phyloP scores from a whole-genome alignment of 2,888 invertebrate genomes.

The Zeuzera pyrina region DNA sequence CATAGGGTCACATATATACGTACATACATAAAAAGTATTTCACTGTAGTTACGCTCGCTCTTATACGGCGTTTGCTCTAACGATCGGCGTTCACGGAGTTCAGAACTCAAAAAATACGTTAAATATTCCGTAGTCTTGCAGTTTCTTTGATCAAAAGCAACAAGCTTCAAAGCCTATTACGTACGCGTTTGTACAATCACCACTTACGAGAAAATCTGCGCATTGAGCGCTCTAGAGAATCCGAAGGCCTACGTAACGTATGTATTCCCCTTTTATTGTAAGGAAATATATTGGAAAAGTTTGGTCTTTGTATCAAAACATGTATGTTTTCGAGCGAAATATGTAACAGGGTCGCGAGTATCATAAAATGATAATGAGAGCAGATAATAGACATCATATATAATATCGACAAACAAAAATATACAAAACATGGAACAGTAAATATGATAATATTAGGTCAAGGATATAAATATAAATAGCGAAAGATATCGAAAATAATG shows the following conservation, averaged over 20 bases:
- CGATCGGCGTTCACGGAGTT: no score
- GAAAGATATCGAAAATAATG: no score
- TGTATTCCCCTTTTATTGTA: slow-evolving; percentile 10
- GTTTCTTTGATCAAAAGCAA: slow-evolving; percentile 36
- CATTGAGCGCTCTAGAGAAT: slow-evolving; percentile 22
- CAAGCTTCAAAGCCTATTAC: slow-evolving; percentile 24
- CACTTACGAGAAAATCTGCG: slow-evolving; percentile 31
- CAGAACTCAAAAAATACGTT: slow-evolving; percentile 30
- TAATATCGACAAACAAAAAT: no score
- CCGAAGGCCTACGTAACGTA: neutral
- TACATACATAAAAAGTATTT: no score
- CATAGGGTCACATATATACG: no score
- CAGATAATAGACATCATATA: no score
- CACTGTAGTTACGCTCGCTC: no score
- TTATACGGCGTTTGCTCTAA: no score
- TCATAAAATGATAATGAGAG: neutral
- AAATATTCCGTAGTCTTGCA: slow-evolving; percentile 29
- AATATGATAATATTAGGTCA: no score
- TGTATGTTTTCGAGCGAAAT: neutral
- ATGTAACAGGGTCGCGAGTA: neutral
- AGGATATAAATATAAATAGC: no score
- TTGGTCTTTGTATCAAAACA: neutral
- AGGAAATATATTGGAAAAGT: slow-evolving; percentile 30
- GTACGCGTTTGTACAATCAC: slow-evolving; percentile 47
- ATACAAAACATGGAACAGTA: no score